Evolutionary conservation across 2,113 vertebrate species (phyloP).

Genomic region (Oreochromis niloticus): DNA sequence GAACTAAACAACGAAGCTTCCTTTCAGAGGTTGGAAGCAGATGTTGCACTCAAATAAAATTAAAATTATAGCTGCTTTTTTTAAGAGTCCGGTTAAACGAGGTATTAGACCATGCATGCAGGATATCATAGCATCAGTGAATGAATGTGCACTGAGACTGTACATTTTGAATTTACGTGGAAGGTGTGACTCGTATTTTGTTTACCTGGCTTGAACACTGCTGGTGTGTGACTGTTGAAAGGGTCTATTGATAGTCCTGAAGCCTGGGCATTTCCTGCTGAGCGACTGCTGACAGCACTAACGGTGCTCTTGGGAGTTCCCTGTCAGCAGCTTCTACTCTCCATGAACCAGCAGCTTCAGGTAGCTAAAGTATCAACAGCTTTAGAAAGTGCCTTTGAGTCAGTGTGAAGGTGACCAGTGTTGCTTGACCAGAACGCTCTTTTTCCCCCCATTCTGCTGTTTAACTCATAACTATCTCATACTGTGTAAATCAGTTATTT

Average conservation of each 20-base stretch:
- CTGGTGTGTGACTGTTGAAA: slow-evolving; percentile 58
- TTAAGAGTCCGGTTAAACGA: background rate
- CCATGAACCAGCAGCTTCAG: slow-evolving; percentile 23
- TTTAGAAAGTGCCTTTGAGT: background rate
- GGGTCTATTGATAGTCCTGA: slow-evolving; percentile 59
- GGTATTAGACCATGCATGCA: background rate
- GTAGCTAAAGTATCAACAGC: background rate
- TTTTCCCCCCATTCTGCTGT: background rate
- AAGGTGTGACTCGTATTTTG: slow-evolving; percentile 20
- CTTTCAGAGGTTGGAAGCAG: background rate
- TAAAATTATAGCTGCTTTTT: background rate
- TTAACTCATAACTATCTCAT: background rate
- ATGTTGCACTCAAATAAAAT: background rate
- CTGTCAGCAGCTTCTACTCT: slow-evolving; percentile 56
- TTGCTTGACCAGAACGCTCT: background rate
- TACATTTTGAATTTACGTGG: background rate
- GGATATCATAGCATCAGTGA: background rate
- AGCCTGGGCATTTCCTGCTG: slow-evolving; percentile 65
- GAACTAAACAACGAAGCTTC: background rate
- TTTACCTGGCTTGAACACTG: slow-evolving; percentile 43
- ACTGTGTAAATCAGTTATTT: background rate
- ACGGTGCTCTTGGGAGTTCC: slow-evolving; percentile 44
- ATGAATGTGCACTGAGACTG: background rate
- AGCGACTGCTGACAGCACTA: slow-evolving; percentile 54
- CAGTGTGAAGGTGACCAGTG: background rate